Percentiles rank a stretch among this genome's conserved stretches.
These are phyloP conservation scores for Oreochromis grahami DNA, from an alignment of 2,797 vertebrate genomes.

Conservation along the genomic window DNA sequence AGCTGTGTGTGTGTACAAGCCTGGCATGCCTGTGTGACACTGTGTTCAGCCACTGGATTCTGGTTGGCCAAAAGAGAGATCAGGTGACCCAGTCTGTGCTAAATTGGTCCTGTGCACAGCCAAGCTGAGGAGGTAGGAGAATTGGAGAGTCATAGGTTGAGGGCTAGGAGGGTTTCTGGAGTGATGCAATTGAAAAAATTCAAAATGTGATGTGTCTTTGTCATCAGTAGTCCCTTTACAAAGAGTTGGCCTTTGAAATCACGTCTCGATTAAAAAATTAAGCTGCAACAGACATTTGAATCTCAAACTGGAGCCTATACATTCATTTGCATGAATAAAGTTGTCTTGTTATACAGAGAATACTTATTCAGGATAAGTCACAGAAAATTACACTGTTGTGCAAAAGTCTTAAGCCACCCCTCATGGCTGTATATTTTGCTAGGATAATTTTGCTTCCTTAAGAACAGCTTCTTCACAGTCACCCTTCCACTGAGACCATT, in stretches of 20 bases:
- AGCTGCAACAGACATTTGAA: not conserved
- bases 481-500: not conserved
- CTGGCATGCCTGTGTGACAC: slow-evolving; percentile 38
- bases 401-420: not conserved
- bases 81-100: slow-evolving; percentile 49
- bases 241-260: not conserved
- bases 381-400: not conserved
- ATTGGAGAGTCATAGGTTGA: not conserved
- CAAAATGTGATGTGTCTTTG: not conserved
- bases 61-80: slow-evolving; percentile 36
- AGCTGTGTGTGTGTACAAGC: not conserved
- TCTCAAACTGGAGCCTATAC: not conserved
- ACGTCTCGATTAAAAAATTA: not conserved
- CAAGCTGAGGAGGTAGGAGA: slow-evolving; percentile 19
- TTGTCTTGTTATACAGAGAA: not conserved
- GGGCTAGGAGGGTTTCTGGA: not conserved
- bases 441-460: no score
- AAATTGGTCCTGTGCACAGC: slow-evolving; percentile 41
- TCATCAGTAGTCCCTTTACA: not conserved
- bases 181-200: not conserved
- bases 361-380: not conserved
- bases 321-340: not conserved
- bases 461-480: no score
- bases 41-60: slow-evolving; percentile 1
- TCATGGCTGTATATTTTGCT: not conserved